These are phyloP conservation scores for Cassiopea andromeda DNA, from an alignment of 30 jellyfish, hydroid and myxozoan species.

Conservation along the genomic window DNA sequence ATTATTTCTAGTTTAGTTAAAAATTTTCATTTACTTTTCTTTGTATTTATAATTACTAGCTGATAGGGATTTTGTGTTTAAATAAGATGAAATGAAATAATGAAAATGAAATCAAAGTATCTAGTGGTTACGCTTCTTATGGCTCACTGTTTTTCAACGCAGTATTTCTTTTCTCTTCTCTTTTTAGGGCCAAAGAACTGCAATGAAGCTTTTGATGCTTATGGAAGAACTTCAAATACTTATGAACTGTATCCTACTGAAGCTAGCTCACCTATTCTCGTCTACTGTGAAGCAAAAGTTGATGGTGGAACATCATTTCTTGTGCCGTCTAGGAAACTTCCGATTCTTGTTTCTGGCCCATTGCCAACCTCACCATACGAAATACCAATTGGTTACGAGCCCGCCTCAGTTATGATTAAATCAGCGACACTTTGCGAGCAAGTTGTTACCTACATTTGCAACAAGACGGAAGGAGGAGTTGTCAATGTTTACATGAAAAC, in stretches of 20 bases:
- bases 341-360: constrained; percentile 5
- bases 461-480: neutral
- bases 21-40: no score
- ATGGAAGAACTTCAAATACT: neutral
- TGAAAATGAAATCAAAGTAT: no score
- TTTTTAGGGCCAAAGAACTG: constrained; percentile 26
- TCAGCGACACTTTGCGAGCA: neutral
- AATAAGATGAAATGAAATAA: no score
- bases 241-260: constrained; percentile 1
- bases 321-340: neutral
- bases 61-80: no score
- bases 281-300: neutral
- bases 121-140: no score
- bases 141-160: neutral
- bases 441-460: constrained; percentile 2
- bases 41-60: no score
- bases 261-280: neutral
- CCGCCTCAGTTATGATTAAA: neutral
- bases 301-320: neutral
- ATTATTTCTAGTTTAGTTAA: no score
- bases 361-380: neutral
- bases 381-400: neutral
- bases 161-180: neutral
- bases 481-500: neutral
- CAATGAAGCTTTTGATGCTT: neutral